phyloP scores from a whole-genome alignment of 2,113 vertebrate genomes.

The Cyprinus carpio region DNA sequence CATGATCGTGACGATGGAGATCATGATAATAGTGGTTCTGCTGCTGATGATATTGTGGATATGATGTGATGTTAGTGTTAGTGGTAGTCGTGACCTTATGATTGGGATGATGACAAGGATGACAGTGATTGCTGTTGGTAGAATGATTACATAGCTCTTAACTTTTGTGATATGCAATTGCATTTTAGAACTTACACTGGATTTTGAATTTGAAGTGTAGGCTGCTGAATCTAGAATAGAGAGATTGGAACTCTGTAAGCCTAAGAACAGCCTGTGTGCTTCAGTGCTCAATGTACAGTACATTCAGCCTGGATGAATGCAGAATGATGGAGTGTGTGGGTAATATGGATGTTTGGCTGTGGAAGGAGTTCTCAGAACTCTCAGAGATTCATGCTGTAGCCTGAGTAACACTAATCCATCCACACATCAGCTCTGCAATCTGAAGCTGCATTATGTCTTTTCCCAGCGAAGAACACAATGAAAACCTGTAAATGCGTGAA shows the following conservation, averaged over 20 bases:
- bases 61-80: not conserved
- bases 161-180: not conserved
- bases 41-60: not conserved
- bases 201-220: not conserved
- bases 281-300: slow-evolving; percentile 24
- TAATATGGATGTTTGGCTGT: slow-evolving; percentile 32
- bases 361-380: slow-evolving; percentile 13
- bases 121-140: not conserved
- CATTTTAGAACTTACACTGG: not conserved
- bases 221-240: not conserved
- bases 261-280: slow-evolving; percentile 11
- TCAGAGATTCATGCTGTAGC: slow-evolving; percentile 28
- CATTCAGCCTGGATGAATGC: slow-evolving; percentile 14
- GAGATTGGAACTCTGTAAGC: not conserved
- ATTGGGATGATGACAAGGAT: not conserved
- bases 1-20: no score
- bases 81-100: not conserved
- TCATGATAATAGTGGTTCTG: no score
- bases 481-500: not conserved
- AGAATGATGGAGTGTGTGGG: slow-evolving; percentile 11
- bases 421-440: not conserved
- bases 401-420: slow-evolving; percentile 19
- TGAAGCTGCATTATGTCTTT: not conserved
- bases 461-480: not conserved
- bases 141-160: not conserved